phyloP scores from a whole-genome alignment of 2,113 vertebrate genomes.

The Corythaixoides concolor region DNA sequence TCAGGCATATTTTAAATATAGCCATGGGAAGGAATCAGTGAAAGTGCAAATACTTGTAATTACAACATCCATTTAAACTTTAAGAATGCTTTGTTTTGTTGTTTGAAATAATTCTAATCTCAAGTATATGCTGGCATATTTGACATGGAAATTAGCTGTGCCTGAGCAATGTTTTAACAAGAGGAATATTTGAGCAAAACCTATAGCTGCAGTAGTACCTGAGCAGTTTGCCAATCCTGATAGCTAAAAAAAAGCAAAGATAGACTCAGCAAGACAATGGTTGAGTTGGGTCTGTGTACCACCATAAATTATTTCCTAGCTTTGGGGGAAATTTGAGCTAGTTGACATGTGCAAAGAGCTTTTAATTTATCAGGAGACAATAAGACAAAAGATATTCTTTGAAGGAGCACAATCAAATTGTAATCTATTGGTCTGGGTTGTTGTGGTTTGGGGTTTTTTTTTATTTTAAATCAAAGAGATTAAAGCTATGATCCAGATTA shows the following conservation, averaged over 20 bases:
- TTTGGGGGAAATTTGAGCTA: constrained; percentile 38
- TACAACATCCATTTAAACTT: constrained; percentile 21
- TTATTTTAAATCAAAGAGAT: not conserved
- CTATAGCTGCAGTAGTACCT: not conserved
- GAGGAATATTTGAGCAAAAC: not conserved
- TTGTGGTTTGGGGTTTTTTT: not conserved
- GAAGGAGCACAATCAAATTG: not conserved
- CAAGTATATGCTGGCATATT: not conserved
- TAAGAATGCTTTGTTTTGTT: not conserved
- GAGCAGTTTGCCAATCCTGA: not conserved
- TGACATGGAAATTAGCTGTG: not conserved
- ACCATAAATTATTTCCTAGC: constrained; percentile 2
- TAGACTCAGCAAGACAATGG: not conserved
- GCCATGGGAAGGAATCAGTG: constrained; percentile 8
- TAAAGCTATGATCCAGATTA: not conserved
- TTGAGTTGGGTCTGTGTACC: not conserved
- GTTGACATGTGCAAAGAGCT: not conserved
- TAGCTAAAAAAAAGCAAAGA: not conserved
- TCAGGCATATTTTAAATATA: constrained; percentile 1
- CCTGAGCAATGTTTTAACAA: constrained; percentile 14
- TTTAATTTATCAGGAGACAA: constrained; percentile 34
- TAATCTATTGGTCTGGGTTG: not conserved
- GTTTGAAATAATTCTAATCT: not conserved
- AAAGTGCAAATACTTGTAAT: constrained; percentile 22
- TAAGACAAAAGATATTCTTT: not conserved